Evolutionary conservation across 2,888 invertebrate species (phyloP), one percentile per base, ranked within the genome.

Genomic region (Mesorhabditis spiculigera): DNA sequence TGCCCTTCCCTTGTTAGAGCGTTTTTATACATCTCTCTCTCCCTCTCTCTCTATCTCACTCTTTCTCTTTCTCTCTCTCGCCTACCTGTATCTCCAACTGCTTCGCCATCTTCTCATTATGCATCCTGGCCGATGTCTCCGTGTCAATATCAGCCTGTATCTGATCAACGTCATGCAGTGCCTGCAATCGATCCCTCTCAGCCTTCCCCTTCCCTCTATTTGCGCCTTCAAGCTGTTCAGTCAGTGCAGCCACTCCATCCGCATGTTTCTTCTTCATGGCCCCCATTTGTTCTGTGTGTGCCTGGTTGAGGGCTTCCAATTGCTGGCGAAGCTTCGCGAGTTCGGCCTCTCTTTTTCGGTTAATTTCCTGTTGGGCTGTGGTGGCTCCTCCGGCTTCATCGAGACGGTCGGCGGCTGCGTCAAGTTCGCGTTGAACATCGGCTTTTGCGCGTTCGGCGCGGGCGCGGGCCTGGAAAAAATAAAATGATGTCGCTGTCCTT

Each of bases 371-470:
- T 86, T 97, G 97, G 82, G 97, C 96, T 69, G 94, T 93, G 82
- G 98, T 97, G 86, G 97, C 97, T 87, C 98, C 98, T 87, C 98
- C 98, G 86, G 97, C 96, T 89, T 98, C 98, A 88, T 98, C 98
- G 82, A 95, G 91, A 16, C 72, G 73, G 70, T 80, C 77, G 70
- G 93, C 95, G 92, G 81, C 94, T 93, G 87, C 97, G 90, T 89
- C 97, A 95, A 98, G 93, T 92, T 86, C 97, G 83, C 97, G 92
- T 79, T 95, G 94, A 86, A 97, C 90, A 58, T 86, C 84, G 86
- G 93, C 92, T 85, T 97, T 93, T 89, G 96, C 95, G 88, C 97
- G 96, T 90, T 98, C 97, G 86, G 95, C 94, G 76, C 85, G 84
- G 73, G 79, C 75, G 63, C 83, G 81, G 85, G 95, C 92, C 88